phyloP scores from a whole-genome alignment of 2,113 vertebrate species.

The Numida meleagris region DNA sequence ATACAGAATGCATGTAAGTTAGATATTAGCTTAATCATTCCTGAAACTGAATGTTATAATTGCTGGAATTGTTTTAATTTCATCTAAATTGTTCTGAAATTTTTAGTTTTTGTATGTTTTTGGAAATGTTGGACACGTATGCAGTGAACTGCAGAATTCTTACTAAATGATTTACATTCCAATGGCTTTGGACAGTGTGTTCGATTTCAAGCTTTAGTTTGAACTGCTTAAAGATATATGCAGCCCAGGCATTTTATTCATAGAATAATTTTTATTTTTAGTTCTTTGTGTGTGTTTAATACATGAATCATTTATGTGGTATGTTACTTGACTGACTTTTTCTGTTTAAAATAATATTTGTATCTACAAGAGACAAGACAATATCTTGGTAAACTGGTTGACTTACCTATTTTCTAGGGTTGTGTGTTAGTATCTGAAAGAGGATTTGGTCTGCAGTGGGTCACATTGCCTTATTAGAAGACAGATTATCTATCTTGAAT shows the following conservation, averaged over 20 bases:
- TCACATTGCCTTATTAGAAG: not conserved
- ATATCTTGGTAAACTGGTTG: not conserved
- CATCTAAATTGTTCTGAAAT: not conserved
- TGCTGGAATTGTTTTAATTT: not conserved
- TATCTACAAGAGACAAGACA: not conserved
- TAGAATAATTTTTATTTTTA: not conserved
- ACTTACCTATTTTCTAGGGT: not conserved
- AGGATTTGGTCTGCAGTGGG: not conserved
- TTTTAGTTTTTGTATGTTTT: not conserved
- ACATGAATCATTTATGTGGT: not conserved
- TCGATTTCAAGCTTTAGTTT: constrained; percentile 7
- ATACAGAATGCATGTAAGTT: not conserved
- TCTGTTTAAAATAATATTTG: not conserved
- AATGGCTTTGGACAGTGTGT: not conserved
- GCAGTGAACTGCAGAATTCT: not conserved
- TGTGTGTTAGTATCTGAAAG: not conserved
- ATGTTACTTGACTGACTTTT: not conserved
- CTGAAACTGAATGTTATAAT: not conserved
- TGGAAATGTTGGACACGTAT: not conserved
- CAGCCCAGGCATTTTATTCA: not conserved
- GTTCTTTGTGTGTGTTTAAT: constrained; percentile 2
- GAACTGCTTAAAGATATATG: not conserved
- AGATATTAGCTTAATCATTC: not conserved
- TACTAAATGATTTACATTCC: not conserved
- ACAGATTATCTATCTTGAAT: not conserved